phyloP scores from a whole-genome alignment of 2,888 invertebrate genomes.

The Xanthorhoe spadicearia region DNA sequence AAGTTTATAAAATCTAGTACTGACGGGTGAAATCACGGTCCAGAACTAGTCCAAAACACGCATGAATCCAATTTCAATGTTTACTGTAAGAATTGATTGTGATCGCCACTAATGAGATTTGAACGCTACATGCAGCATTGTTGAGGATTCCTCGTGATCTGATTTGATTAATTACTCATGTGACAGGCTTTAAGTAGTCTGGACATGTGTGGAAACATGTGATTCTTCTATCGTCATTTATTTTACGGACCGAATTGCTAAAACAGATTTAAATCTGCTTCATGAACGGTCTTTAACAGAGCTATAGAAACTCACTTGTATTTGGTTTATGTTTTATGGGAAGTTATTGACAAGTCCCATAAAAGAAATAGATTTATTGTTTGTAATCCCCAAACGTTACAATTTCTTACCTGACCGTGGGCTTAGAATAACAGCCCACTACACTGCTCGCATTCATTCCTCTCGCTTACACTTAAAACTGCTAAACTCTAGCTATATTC shows the following conservation, averaged over 20 bases:
- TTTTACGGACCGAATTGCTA: not conserved
- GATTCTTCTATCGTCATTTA: not conserved
- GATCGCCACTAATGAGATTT: conserved; percentile 65
- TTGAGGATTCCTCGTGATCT: conserved; percentile 65
- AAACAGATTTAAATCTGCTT: not conserved
- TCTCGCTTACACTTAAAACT: too few species aligned
- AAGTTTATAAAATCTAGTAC: not conserved
- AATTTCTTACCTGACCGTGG: too few species aligned
- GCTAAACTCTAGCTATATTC: too few species aligned
- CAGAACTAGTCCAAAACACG: not conserved
- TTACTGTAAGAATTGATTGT: conserved; percentile 24
- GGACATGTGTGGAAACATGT: not conserved
- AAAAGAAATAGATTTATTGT: too few species aligned
- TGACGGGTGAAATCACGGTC: not conserved
- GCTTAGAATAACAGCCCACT: too few species aligned
- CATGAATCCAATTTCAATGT: conserved; percentile 9
- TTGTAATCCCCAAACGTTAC: too few species aligned
- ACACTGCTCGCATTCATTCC: too few species aligned
- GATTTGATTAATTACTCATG: conserved; percentile 67
- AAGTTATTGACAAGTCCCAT: too few species aligned
- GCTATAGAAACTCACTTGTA: too few species aligned
- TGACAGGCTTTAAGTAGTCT: not conserved
- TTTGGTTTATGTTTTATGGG: too few species aligned
- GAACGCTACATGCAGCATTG: conserved; percentile 58
- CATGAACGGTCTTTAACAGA: not conserved